A percentile compares a stretch with the other conserved stretches of the same genome.
Conservation (phyloP, 2,113 vertebrate species). For the Cavia porcellus region DNA sequence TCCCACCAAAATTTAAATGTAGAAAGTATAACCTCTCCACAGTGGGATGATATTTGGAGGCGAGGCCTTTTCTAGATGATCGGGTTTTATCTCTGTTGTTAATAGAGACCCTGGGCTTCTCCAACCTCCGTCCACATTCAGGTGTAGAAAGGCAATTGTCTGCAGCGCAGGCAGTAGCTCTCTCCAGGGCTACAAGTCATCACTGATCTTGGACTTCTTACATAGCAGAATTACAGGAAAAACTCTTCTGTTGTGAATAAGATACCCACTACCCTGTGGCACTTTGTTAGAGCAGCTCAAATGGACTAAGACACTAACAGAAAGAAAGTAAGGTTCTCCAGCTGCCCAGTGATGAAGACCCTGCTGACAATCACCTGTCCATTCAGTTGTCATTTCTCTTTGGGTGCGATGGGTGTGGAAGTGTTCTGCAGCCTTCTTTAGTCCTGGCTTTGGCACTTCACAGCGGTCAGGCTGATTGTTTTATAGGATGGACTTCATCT, state of each 20-base stretch:
- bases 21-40: background rate
- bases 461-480: background rate
- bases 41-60: background rate
- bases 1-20: no score
- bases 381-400: background rate
- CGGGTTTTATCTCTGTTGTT: background rate
- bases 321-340: background rate
- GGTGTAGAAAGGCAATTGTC: background rate
- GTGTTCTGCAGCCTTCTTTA: background rate
- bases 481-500: background rate
- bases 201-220: background rate
- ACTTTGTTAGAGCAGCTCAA: background rate
- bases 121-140: accelerated
- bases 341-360: background rate
- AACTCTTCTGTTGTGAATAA: background rate
- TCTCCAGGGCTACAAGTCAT: accelerated
- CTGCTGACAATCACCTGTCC: background rate
- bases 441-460: background rate
- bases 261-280: background rate
- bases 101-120: background rate
- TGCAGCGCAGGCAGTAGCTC: background rate
- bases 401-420: background rate
- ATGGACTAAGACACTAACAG: background rate
- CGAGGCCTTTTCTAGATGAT: background rate
- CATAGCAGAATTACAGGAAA: background rate